Base-by-base conservation (phyloP, 2,888 invertebrate genomes). In the Imbricaverruca yamaguchii region DNA sequence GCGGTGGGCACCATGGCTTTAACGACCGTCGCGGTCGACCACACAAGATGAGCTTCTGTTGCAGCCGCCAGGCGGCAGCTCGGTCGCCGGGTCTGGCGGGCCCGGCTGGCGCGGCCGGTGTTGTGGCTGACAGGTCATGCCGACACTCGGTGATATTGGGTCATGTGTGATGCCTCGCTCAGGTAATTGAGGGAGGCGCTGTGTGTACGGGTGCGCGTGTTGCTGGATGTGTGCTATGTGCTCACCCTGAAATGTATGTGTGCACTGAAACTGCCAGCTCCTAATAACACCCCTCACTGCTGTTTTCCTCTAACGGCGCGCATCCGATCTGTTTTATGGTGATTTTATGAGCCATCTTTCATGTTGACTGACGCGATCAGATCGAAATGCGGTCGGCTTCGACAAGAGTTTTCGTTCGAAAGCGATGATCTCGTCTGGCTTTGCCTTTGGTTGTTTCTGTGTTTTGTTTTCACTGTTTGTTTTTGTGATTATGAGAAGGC, bases 391-490 rank as follows among this genome's bases (percentile, higher is more conserved):
- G 8, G 9, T 23, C 23, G 65, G 23, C 23, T 23, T 21, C 23
- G 10, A 9, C 9, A 61, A 61, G 23, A 23, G 7, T 23, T 23
- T 23, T 25, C 12, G 25, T 39, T 39, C 25, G 39, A 39, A 39
- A 15, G 4, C 23, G 25, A 25, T 69, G 69, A 69, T 69, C 69
- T 69, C 69, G 69, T 13, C 7, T 69, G 23, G 23, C 39, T 69
- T 10, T 65, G 65, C 8, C 69, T 69, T 39, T 69, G 39, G 69
- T 69, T 69, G 69, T 69, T 67, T 69, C 69, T 63, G n/a, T 21
- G 63, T n/a, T 21, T 10, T 21, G 9, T 21, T n/a, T 21, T 8
- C n/a, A 39, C 15, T 69, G 39, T 23, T 69, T 69, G 69, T 69
- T 69, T 67, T 61, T 18, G 61, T 13, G 61, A 61, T 0, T 15